A percentile compares a stretch with the other conserved stretches of the same genome.
phyloP scores from a whole-genome alignment of 2,113 vertebrate genomes.

The Prunella himalayana region DNA sequence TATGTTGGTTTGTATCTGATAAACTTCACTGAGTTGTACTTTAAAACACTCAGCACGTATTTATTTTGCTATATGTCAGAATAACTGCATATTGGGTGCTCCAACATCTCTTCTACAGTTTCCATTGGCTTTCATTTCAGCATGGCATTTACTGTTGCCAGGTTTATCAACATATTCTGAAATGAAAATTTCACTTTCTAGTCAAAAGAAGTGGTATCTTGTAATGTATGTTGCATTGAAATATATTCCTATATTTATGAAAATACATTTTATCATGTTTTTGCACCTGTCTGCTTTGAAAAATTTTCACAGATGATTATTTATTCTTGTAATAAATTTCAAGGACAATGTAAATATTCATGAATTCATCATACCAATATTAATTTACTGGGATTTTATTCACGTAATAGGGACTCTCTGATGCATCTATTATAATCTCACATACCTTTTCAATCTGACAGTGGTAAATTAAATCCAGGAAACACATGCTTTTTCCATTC shows the following conservation, averaged over 20 bases:
- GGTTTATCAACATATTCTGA: not conserved
- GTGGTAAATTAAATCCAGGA: constrained; percentile 6
- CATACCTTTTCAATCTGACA: not conserved
- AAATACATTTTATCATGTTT: constrained; percentile 22
- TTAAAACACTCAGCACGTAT: not conserved
- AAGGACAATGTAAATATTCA: constrained; percentile 34
- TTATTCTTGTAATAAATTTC: constrained; percentile 30
- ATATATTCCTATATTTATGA: not conserved
- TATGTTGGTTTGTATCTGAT: not conserved
- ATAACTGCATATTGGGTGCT: not conserved
- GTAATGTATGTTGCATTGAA: not conserved
- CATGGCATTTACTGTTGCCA: not conserved
- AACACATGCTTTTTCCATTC: not conserved
- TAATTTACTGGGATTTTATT: constrained; percentile 11
- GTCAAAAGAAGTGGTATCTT: not conserved
- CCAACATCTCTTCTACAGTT: not conserved
- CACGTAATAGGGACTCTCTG: not conserved
- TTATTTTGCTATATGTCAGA: not conserved
- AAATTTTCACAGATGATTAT: constrained; percentile 15
- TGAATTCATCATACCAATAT: not conserved
- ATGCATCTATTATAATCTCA: constrained; percentile 23
- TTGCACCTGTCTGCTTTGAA: constrained; percentile 10
- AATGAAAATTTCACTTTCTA: constrained; percentile 7
- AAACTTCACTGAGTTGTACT: not conserved
- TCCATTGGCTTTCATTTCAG: constrained; percentile 2